Base-by-base conservation (phyloP, 2,797 vertebrate species). In the Hydrolagus colliei region DNA sequence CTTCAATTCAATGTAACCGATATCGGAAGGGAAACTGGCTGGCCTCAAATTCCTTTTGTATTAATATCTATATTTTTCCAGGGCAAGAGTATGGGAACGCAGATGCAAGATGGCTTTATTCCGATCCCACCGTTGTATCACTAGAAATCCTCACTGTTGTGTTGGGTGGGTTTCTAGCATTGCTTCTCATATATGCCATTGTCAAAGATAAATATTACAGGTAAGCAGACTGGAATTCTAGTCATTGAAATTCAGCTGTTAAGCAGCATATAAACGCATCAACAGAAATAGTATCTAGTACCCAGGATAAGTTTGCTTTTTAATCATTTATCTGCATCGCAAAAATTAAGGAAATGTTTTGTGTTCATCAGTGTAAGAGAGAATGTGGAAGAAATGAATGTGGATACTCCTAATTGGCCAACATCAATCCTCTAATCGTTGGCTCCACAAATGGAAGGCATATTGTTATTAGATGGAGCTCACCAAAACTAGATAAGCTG, bases 31-130 rank as follows among this genome's bases (percentile, higher is more conserved):
- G 18, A 2, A 73, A 74, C n/a, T 68, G 52, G 79, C 71, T 72
- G 68, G 32, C 6, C 8, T 67, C 12, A 67, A 86, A 76, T 61
- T 77, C 73, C 76, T 84, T 77, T 18, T 13, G 80, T 20, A 12
- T 89, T 65, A 76, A 10, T 85, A 13, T 73, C 5, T 88, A 89
- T 79, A 52, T 86, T 85, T 73, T 86, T 86, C 18, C 76, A 96
- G 95, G 95, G 95, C 95, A 93, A 87, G 95, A 96, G 89, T 96
- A 96, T 79, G 90, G 95, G 63, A 95, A 93, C 90, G 95, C 95
- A 1, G 95, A 95, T 87, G 86, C 89, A 20, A 93, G 94, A 10
- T 96, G 94, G 93, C 88, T 94, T 59, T 18, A 89, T 88, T 91
- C 92, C 62, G 93, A 94, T 87, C 91, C 94, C 0, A 93, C 90